Evolutionary conservation across 2,888 invertebrate species (phyloP), one percentile per base, ranked within the genome.

Genomic region (Andrena bicolor): DNA sequence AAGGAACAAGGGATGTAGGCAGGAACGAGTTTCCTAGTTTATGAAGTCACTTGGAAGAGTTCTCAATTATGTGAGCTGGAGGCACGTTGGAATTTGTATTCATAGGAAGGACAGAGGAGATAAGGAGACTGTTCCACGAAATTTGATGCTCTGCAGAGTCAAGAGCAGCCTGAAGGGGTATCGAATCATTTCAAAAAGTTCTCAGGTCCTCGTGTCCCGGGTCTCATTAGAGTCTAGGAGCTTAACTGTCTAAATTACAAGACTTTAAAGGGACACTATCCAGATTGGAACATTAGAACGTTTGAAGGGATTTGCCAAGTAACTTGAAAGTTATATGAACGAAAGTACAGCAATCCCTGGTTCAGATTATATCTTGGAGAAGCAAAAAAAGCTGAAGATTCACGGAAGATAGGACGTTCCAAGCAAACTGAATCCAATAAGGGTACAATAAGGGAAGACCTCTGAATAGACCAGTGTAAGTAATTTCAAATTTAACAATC

Each of bases 1-100:
- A 35, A 32, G 32, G 26, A 63, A 23, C 28, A 13, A 32, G 32
- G 60, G 23, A n/a, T 35, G 5, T 63, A 63, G 35, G 13, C 8
- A 35, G 35, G 23, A 26, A 56, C 26, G 56, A 56, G 56, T 10
- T 56, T 20, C 20, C 2, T 8, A 35, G 20, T 63, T 35, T 30
- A 32, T 63, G 32, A 32, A 63, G 35, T 20, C 61, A 35, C 35
- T 23, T 16, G 48, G 16, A 65, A 49, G 49, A 65, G 4, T 65
- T 48, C 28, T 65, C 49, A 65, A 32, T 61, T 35, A 35, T 32
- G 61, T 32, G 16, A 30, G 16, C 32, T 61, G 30, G 3, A 35
- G 28, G 32, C 23, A 61, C 30, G 30, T 30, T 61, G 30, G 2
- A 61, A 61, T 32, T 30, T 61, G 28, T 56, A 56, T 56, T 56